A percentile compares a stretch with the other conserved stretches of the same genome.
Conservation (phyloP, 2,888 invertebrate species). For the Anarsia innoxiella region DNA sequence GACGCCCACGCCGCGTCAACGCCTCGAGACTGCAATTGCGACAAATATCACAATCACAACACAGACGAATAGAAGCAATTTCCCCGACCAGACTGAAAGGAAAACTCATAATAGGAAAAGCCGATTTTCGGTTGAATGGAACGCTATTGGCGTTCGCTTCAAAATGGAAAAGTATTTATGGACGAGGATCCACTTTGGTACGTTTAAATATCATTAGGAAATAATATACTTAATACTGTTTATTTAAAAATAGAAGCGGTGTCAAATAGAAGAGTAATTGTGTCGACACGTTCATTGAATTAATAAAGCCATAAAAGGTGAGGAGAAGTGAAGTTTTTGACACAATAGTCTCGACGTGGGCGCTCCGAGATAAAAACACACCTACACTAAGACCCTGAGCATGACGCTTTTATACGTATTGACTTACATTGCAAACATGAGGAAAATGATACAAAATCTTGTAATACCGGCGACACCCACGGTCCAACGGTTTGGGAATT, state of each 20-base stretch:
- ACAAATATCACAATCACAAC: conserved; percentile 33
- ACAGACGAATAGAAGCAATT: conserved; percentile 26
- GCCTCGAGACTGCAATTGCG: conserved; percentile 17
- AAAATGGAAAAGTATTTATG: conserved; percentile 4
- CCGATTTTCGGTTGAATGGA: conserved; percentile 1
- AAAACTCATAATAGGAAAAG: conserved; percentile 15
- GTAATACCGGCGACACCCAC: conserved; percentile 6
- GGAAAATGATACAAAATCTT: conserved; percentile 7
- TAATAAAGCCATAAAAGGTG: conserved; percentile 21
- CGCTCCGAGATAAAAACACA: conserved; percentile 25
- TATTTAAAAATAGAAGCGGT: conserved; percentile 5
- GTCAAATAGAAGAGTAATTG: conserved; percentile 17
- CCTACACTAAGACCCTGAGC: conserved; percentile 28
- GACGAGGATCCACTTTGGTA: background rate
- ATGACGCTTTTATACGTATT: conserved; percentile 24
- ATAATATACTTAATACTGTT: background rate
- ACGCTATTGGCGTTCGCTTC: background rate
- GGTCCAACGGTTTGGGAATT: background rate
- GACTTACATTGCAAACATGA: conserved; percentile 20
- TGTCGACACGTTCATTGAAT: conserved; percentile 19
- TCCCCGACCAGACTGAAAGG: conserved; percentile 9
- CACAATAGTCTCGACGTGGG: conserved; percentile 33
- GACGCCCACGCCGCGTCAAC: conserved; percentile 40
- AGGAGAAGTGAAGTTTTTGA: conserved; percentile 27
- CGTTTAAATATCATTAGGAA: background rate